Base-by-base conservation (phyloP, 2,888 invertebrate species). In the Drosophila emarginata region DNA sequence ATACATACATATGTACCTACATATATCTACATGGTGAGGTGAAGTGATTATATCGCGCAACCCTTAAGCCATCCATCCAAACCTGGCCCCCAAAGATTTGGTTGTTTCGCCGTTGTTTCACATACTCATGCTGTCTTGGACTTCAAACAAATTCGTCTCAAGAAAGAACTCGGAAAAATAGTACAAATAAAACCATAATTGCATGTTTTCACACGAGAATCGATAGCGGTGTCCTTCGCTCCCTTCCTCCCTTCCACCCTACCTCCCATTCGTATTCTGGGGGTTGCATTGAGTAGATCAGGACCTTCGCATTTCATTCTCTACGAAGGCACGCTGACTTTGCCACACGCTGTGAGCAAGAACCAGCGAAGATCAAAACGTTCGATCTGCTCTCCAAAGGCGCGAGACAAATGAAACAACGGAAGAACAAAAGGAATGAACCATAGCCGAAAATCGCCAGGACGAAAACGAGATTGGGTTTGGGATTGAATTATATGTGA, bases 131-230 rank as follows among this genome's bases (percentile, higher is more conserved):
- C 54, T 32, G 54, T 36, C 36, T 18, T 6, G 32, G 12, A 36
- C 54, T 36, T 54, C 15, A 54, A 54, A 36, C 18, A 32, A 54
- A 54, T 36, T 54, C 54, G 36, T 18, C 54, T 32, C 54, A 54
- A 54, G 54, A 54, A 54, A 36, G 32, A 64, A 61, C 52, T 62
- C 51, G 11, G 15, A 53, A 69, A 70, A 69, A 72, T 72, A 63
- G 56, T 61, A 78, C 68, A 81, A 89, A 78, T 77, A 87, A 88
- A 87, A 87, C 88, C 87, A 83, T 89, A 89, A 89, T 89, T 89
- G 88, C 87, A 83, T 85, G 89, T 89, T 90, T 89, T 90, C 89
- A 88, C 89, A 89, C 89, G 89, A 89, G 87, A 89, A 88, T 86
- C 79, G 72, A 83, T 82, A 76, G 21, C 52, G 37, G 15, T 64